Percentiles rank a stretch among this genome's conserved stretches.
Conservation (phyloP, 2,113 vertebrate genomes). For the Chamaetylas fuelleborni region DNA sequence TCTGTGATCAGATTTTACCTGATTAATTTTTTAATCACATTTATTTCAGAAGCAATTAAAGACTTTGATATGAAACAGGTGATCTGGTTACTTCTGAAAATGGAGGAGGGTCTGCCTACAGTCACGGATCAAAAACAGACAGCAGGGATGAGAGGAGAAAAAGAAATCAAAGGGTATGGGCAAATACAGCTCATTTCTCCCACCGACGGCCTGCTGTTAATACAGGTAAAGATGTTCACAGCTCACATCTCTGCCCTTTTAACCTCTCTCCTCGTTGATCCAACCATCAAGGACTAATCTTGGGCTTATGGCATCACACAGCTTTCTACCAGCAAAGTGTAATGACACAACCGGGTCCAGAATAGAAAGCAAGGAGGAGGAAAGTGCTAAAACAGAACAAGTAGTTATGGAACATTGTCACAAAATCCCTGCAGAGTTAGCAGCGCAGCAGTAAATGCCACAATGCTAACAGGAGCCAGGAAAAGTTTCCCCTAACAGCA, state of each 20-base stretch:
- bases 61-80: not conserved
- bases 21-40: not conserved
- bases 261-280: not conserved
- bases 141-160: not conserved
- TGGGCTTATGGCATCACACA: not conserved
- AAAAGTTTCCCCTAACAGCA: not conserved
- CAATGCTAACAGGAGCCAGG: fast-evolving
- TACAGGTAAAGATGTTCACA: not conserved
- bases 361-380: not conserved
- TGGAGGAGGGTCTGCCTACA: not conserved
- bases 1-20: not conserved
- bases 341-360: not conserved
- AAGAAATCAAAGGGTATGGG: not conserved
- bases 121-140: not conserved
- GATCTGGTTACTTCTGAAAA: not conserved
- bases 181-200: not conserved
- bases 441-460: not conserved
- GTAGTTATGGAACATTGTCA: not conserved
- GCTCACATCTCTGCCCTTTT: not conserved
- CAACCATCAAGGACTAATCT: not conserved
- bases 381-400: not conserved
- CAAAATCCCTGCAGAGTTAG: not conserved
- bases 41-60: not conserved
- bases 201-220: not conserved
- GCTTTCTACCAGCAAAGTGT: not conserved